Conservation (phyloP, 2,888 invertebrate genomes). For the Sycophila texana region DNA sequence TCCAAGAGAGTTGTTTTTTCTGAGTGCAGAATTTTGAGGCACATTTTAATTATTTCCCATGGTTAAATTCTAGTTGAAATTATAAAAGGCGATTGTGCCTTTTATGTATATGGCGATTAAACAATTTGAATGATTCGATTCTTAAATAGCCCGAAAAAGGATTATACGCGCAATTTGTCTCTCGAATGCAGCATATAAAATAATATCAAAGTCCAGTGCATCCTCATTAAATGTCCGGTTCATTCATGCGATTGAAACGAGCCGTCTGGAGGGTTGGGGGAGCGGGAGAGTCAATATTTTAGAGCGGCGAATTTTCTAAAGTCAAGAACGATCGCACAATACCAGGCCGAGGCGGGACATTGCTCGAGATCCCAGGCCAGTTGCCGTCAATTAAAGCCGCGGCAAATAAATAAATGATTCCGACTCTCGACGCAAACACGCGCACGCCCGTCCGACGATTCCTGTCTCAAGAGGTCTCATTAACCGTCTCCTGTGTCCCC, state of each 20-base stretch:
- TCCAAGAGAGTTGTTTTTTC: not conserved
- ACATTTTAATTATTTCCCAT: not conserved
- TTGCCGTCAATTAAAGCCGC: constrained; percentile 70
- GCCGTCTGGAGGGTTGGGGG: not conserved
- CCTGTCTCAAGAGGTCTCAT: constrained; percentile 73
- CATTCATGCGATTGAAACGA: not conserved
- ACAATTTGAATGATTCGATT: constrained; percentile 26
- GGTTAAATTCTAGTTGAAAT: constrained; percentile 5
- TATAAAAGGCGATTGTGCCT: constrained; percentile 16
- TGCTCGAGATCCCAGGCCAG: constrained; percentile 61
- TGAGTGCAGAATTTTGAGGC: constrained; percentile 9
- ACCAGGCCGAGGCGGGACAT: constrained; percentile 1
- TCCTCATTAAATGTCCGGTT: not conserved
- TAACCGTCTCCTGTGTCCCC: constrained; percentile 64
- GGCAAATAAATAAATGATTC: constrained; percentile 68
- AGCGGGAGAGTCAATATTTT: not conserved
- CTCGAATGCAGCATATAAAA: not conserved
- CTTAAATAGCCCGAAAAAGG: not conserved
- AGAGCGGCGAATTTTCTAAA: constrained; percentile 42
- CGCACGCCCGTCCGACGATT: constrained; percentile 31
- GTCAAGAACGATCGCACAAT: constrained; percentile 38
- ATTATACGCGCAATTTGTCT: not conserved
- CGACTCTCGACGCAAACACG: constrained; percentile 41
- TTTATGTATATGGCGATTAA: constrained; percentile 27
- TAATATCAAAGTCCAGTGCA: not conserved